Evolutionary conservation across 1,140 invertebrate species (phyloP), one percentile per base, ranked within the genome.

Genomic region (Harlomillsia oculata): DNA sequence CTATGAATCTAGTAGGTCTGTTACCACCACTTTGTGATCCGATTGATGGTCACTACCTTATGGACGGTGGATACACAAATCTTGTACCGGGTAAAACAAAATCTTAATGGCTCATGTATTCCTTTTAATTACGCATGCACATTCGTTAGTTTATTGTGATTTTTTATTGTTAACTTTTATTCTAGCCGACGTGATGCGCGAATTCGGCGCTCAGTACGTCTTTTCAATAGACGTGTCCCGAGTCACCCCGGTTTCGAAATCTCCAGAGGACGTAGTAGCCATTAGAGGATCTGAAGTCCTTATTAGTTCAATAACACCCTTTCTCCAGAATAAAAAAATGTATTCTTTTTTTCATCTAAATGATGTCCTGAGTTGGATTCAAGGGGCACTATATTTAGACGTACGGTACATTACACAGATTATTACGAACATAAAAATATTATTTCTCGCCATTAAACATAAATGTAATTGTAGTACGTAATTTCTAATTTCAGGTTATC

Each of bases 21-120:
- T 36, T 45, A 20, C 14, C 25, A 56, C 40, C 34, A 8, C 25
- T 28, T 16, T 18, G 39, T 66, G 93, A 98, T 76, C 87, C 90
- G 18, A 74, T 76, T 53, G 92, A 97, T 72, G 92, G 91, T 59
- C 93, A 97, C 78, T 80, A 94, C 67, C 80, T 98, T 62, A 78
- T 97, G 60, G 95, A 99, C 75, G 95, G 95, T 56, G 91, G 88
- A 75, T 99, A 99, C 78, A 83, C 93, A 68, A 97, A 99, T 74
- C 97, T 97, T 75, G 84, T 98, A 40, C 95, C 95, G 87, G 93
- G 93, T 92, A 72, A 71, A n/a, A n/a, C n/a, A n/a, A n/a, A n/a
- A n/a, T n/a, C n/a, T n/a, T n/a, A n/a, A n/a, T n/a, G n/a, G n/a
- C n/a, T n/a, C n/a, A n/a, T n/a, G n/a, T n/a, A n/a, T n/a, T n/a